Evolutionary conservation across 2,888 invertebrate species (phyloP), one percentile per base, ranked within the genome.

Genomic region (Sphaerophoria rueppellii): DNA sequence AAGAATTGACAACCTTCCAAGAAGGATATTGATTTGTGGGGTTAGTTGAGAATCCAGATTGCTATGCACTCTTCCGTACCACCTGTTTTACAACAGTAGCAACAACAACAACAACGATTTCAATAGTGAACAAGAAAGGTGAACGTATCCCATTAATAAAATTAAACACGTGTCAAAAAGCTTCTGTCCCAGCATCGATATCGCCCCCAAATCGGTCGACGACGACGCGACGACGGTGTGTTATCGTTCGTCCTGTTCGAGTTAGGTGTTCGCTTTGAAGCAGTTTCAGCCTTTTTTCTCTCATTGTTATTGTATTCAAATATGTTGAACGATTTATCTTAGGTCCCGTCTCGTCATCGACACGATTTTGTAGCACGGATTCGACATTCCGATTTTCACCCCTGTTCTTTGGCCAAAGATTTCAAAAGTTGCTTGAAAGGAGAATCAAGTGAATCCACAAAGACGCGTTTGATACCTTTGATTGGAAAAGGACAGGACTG

Each of bases 81-180:
- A 46, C 16, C 43, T 50, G 52, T 52, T 40, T 67, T 67, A 60
- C 60, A 60, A 60, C 40, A 40, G 6, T 40, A 52, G 24, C 37
- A 50, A 37, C 12, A 37, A 37, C 4, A 52, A 14, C 3, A 24
- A 24, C 7, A 54, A 54, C 9, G 57, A 71, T 24, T 24, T 24
- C 24, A 24, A 24, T 24, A 24, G 24, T 24, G 24, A 24, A 24
- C 24, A 24, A 60, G 72, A 58, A 85, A 85, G 85, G 85, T 85
- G 81, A 85, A 77, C 48, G 73, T 63, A 81, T 72, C 77, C 86
- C 87, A 87, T 87, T 87, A 87, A 87, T 87, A 87, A 87, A 87
- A 87, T 86, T 87, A 86, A 87, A 87, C 86, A 86, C 87, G 87
- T 87, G 87, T 87, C 87, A 87, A 82, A 87, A 86, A 82, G 87